These are phyloP conservation scores for Solen grandis DNA, from an alignment of 1,140 invertebrate genomes.

Conservation along the genomic window DNA sequence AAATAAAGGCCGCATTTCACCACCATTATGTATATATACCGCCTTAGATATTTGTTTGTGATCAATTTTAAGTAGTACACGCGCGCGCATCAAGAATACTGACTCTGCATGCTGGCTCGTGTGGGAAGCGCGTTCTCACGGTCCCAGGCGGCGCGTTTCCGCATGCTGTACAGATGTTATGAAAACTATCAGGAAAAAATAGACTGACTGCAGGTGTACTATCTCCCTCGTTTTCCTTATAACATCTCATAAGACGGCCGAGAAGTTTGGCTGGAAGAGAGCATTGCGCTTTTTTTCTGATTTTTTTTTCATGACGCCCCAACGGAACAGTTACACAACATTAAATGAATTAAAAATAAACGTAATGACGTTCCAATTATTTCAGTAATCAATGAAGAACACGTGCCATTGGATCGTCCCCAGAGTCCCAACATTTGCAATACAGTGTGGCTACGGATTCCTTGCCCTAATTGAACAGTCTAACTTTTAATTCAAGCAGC, in stretches of 20 bases:
- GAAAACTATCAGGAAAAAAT: conserved; percentile 16
- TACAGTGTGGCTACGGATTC: too few relatives aligned
- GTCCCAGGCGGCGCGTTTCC: conserved; percentile 24
- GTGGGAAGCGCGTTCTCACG: conserved; percentile 24
- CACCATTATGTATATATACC: not conserved
- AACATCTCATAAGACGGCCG: conserved; percentile 18
- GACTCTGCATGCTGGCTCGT: not conserved
- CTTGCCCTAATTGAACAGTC: too few relatives aligned
- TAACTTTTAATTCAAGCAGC: too few relatives aligned
- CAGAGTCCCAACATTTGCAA: not conserved
- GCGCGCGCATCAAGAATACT: not conserved
- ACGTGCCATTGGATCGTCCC: not conserved
- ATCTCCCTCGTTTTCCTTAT: conserved; percentile 20
- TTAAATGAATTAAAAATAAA: not conserved
- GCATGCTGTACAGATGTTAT: conserved; percentile 52
- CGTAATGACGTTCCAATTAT: not conserved
- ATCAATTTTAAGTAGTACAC: not conserved
- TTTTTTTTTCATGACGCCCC: conserved; percentile 23
- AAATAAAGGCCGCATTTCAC: not conserved
- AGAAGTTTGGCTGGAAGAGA: too few relatives aligned
- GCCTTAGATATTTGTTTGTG: conserved; percentile 15
- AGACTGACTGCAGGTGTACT: conserved; percentile 44
- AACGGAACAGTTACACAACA: too few relatives aligned
- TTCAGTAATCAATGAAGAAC: not conserved
- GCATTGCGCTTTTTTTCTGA: too few relatives aligned